These are phyloP conservation scores for Eptesicus fuscus DNA, from an alignment of 2,113 vertebrate genomes.

Conservation along the genomic window DNA sequence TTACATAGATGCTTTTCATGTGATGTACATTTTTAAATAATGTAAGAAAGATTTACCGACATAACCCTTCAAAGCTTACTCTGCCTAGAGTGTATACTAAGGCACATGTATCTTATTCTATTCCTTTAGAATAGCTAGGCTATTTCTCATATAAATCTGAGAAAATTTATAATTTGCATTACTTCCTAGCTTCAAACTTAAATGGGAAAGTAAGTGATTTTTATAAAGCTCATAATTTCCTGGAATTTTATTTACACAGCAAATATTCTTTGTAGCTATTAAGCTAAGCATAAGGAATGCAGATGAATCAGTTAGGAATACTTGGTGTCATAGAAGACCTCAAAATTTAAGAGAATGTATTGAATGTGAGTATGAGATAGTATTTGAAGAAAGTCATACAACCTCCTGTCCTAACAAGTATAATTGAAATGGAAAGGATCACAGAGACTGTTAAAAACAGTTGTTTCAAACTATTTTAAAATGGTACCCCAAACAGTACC, in stretches of 20 bases:
- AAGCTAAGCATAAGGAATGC: neutral
- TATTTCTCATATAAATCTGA: neutral
- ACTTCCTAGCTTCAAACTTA: constrained; percentile 9
- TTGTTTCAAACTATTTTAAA: neutral
- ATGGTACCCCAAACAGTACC: neutral
- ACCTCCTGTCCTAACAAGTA: neutral
- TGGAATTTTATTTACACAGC: constrained; percentile 1
- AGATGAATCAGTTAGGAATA: neutral
- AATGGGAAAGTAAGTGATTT: neutral
- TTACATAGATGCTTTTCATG: neutral
- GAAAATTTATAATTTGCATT: neutral
- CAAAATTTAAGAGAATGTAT: neutral
- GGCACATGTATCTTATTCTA: neutral
- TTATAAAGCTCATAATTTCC: neutral
- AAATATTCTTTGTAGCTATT: neutral
- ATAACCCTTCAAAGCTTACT: neutral
- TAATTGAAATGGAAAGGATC: neutral
- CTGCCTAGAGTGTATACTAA: neutral
- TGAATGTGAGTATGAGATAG: neutral
- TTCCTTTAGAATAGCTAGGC: neutral
- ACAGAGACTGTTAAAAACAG: neutral
- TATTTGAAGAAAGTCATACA: neutral
- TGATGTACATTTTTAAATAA: neutral
- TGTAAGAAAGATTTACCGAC: neutral
- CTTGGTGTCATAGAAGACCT: neutral